Percentiles rank a stretch among this genome's conserved stretches.
Evolutionary conservation across 1,140 invertebrate genomes (phyloP).

Genomic region (Micrasema minimum): DNA sequence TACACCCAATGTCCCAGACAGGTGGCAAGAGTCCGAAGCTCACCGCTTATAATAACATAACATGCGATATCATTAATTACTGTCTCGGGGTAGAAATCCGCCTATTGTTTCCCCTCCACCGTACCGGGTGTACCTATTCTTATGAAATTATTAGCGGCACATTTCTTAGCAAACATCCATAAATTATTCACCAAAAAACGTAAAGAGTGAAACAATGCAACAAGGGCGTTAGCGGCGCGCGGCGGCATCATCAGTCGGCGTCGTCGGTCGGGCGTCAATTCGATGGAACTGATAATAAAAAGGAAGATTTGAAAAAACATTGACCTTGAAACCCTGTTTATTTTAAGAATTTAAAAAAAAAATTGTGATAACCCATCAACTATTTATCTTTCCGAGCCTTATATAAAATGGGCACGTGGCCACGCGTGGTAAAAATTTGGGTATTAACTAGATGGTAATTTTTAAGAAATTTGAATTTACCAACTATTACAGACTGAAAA

Average conservation of each 20-base stretch:
- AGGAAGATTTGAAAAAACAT: too few species aligned
- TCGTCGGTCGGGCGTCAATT: not conserved
- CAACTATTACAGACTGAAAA: too few species aligned
- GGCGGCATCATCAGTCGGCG: constrained; percentile 1
- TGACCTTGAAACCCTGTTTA: too few species aligned
- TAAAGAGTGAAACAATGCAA: constrained; percentile 29
- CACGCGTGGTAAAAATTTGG: too few species aligned
- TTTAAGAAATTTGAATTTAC: too few species aligned
- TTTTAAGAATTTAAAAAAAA: too few species aligned
- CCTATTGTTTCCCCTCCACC: constrained; percentile 42
- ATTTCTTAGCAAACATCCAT: constrained; percentile 42
- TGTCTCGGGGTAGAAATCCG: constrained; percentile 42
- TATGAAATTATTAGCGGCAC: constrained; percentile 27
- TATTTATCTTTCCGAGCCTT: too few species aligned
- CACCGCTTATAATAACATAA: constrained; percentile 41
- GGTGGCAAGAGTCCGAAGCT: constrained; percentile 28
- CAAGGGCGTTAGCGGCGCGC: constrained; percentile 3
- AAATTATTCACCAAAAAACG: constrained; percentile 43
- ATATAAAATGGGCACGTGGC: too few species aligned
- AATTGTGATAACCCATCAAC: too few species aligned
- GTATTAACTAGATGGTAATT: too few species aligned
- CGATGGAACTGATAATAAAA: too few species aligned
- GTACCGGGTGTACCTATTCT: constrained; percentile 42
- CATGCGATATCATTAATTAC: constrained; percentile 48
- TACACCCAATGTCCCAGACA: constrained; percentile 32